Evolutionary conservation across 1,140 invertebrate genomes (phyloP).

Genomic region (Trachymyrmex cornetzi): DNA sequence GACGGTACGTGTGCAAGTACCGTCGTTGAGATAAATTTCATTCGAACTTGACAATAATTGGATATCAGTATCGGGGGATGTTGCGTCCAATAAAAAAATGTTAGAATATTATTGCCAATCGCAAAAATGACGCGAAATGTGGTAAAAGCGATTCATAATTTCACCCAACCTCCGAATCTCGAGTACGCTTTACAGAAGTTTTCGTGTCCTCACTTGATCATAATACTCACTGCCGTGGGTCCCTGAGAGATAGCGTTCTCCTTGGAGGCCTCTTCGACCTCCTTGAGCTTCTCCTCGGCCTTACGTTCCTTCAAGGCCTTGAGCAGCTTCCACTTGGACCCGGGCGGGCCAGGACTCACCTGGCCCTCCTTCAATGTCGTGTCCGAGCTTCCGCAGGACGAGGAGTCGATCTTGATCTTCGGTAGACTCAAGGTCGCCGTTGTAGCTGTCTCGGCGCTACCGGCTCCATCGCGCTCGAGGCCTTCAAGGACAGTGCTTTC

Average conservation of each 20-base stretch:
- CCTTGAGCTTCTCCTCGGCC: slow-evolving; percentile 93
- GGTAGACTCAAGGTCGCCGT: slow-evolving; percentile 85
- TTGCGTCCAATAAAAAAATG: neutral
- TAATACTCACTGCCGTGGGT: slow-evolving; percentile 85
- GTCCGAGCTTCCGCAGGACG: slow-evolving; percentile 81
- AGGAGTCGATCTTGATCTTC: slow-evolving; percentile 87
- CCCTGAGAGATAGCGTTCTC: slow-evolving; percentile 82
- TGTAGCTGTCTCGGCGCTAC: slow-evolving; percentile 80
- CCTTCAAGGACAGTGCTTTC: slow-evolving; percentile 83
- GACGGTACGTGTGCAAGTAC: neutral
- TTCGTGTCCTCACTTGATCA: slow-evolving; percentile 86
- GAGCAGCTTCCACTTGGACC: slow-evolving; percentile 95
- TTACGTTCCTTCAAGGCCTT: slow-evolving; percentile 96
- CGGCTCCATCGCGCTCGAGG: slow-evolving; percentile 80
- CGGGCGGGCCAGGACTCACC: slow-evolving; percentile 88
- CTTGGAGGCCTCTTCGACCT: slow-evolving; percentile 89
- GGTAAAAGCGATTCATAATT: slow-evolving; percentile 41
- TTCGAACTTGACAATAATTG: neutral
- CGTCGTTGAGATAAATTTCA: slow-evolving; percentile 7
- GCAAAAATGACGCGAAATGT: neutral
- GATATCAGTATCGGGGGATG: neutral
- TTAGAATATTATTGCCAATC: neutral
- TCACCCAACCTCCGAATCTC: slow-evolving; percentile 78
- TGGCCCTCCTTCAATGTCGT: slow-evolving; percentile 83
- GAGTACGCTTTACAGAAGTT: slow-evolving; percentile 84